phyloP scores from a whole-genome alignment of 2,888 invertebrate species.

The Drosophila yooni region DNA sequence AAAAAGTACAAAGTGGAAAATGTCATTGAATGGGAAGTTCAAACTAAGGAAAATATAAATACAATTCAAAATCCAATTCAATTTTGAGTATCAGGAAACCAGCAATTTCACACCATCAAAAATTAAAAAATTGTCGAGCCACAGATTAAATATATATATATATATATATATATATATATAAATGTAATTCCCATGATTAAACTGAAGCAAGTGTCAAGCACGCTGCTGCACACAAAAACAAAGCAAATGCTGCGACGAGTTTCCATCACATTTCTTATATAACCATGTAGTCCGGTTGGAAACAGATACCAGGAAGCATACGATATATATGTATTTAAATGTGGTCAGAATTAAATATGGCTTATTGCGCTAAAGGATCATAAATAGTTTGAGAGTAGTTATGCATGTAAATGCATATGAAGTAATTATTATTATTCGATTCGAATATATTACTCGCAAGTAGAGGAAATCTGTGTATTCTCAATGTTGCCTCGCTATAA shows the following conservation, averaged over 20 bases:
- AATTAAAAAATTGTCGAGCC: constrained; percentile 1
- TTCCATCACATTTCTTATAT: constrained; percentile 6
- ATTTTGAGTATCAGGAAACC: constrained; percentile 35
- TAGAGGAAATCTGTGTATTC: background rate
- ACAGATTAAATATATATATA: background rate
- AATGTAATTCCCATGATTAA: constrained; percentile 51
- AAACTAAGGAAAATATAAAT: constrained; percentile 5
- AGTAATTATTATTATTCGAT: background rate
- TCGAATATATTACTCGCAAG: background rate
- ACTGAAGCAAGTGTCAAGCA: constrained; percentile 26
- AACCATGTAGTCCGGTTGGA: constrained; percentile 2
- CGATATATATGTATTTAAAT: background rate
- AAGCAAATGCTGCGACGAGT: constrained; percentile 3
- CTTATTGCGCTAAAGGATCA: background rate
- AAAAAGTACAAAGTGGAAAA: background rate
- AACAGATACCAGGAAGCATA: constrained; percentile 9
- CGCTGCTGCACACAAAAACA: background rate
- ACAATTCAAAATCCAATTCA: constrained; percentile 26
- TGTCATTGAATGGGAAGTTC: constrained; percentile 17
- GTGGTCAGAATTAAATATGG: background rate
- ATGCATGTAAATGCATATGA: background rate
- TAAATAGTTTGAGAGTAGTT: background rate
- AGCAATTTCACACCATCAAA: constrained; percentile 5
- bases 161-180: background rate
- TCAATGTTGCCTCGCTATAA: background rate